Percentiles rank a stretch among this genome's conserved stretches.
phyloP scores from a whole-genome alignment of 2,888 invertebrate species.

The Volucella bombylans region DNA sequence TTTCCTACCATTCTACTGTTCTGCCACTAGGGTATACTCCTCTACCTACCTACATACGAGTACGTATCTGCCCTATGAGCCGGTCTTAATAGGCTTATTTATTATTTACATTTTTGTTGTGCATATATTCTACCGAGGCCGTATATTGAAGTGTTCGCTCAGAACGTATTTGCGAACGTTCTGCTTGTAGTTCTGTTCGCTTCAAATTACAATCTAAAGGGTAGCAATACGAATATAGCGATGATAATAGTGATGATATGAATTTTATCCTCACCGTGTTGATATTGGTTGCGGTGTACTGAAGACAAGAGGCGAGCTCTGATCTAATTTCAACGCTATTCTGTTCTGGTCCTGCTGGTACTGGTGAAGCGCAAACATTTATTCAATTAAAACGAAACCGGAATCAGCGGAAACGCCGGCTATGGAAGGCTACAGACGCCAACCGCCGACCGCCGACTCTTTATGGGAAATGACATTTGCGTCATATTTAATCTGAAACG shows the following conservation, averaged over 20 bases:
- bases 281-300: constrained; percentile 52
- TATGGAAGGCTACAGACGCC: background rate
- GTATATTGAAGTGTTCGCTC: constrained; percentile 15
- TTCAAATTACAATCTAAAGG: constrained; percentile 50
- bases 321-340: constrained; percentile 59
- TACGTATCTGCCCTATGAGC: constrained; percentile 47
- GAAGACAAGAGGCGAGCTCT: constrained; percentile 21
- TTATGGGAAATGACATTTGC: constrained; percentile 53
- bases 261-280: constrained; percentile 59
- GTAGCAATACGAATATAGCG: background rate
- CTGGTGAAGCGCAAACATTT: constrained; percentile 65
- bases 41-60: constrained; percentile 5
- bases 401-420: constrained; percentile 43
- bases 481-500: constrained; percentile 51
- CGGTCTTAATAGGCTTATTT: constrained; percentile 71
- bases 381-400: constrained; percentile 67
- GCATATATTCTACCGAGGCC: constrained; percentile 40
- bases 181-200: constrained; percentile 59
- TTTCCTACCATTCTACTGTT: background rate
- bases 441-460: constrained; percentile 9
- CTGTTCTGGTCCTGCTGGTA: constrained; percentile 1
- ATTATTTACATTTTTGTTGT: constrained; percentile 72
- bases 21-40: background rate
- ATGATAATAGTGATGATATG: background rate
- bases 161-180: constrained; percentile 43